Evolutionary conservation across 2,113 vertebrate species (phyloP).

Genomic region (Tiliqua scincoides): DNA sequence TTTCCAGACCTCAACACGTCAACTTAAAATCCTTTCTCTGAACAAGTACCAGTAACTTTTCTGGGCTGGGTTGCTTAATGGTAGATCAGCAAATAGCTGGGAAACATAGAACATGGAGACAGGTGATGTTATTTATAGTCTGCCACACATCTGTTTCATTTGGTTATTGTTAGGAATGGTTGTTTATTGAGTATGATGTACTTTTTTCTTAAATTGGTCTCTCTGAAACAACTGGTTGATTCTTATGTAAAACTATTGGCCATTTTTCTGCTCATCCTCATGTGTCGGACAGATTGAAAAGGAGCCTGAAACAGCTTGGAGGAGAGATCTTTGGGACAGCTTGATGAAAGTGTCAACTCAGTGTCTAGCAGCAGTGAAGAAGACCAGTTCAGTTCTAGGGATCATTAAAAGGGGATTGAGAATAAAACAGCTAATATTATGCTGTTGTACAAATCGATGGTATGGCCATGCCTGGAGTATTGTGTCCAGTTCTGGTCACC

Average conservation of each 20-base stretch:
- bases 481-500: too few relatives aligned
- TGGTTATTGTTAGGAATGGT: too few relatives aligned
- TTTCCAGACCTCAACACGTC: background rate
- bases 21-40: background rate
- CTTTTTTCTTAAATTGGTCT: background rate
- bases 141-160: background rate
- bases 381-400: too few relatives aligned
- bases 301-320: too few relatives aligned
- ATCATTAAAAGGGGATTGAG: too few relatives aligned
- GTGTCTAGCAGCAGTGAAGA: too few relatives aligned
- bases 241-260: background rate
- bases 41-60: conserved; percentile 1
- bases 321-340: too few relatives aligned
- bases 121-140: background rate
- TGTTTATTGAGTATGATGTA: background rate
- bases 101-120: background rate
- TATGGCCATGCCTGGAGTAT: too few relatives aligned
- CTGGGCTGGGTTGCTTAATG: background rate
- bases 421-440: too few relatives aligned
- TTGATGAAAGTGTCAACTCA: too few relatives aligned
- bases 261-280: background rate
- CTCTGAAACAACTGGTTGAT: background rate
- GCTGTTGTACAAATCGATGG: too few relatives aligned
- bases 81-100: background rate
- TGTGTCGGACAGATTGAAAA: background rate